A percentile compares a stretch with the other conserved stretches of the same genome.
Conservation (phyloP, 2,888 invertebrate species). For the Heliconius hortense region DNA sequence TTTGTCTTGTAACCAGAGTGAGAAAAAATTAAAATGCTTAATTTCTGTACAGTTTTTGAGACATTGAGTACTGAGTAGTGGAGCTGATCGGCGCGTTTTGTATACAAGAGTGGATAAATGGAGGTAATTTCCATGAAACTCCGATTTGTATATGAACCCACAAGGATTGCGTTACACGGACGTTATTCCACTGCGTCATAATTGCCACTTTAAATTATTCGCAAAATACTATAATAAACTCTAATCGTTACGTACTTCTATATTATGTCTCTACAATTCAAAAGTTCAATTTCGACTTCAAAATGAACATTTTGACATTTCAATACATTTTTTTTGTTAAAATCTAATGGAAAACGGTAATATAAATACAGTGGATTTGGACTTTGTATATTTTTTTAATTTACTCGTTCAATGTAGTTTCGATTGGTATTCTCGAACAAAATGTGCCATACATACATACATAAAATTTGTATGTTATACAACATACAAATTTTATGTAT, state of each 20-base stretch:
- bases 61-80: background rate
- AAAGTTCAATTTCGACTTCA: background rate
- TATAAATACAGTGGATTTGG: conserved; percentile 14
- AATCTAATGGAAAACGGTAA: conserved; percentile 12
- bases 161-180: background rate
- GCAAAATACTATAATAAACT: background rate
- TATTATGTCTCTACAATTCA: background rate
- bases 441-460: background rate
- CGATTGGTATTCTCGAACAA: conserved; percentile 9
- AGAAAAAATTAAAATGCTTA: background rate
- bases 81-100: too few relatives aligned
- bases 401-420: conserved; percentile 15
- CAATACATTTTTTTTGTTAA: background rate
- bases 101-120: background rate
- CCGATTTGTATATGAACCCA: background rate
- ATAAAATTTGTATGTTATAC: background rate
- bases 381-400: conserved; percentile 14
- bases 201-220: background rate
- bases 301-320: conserved; percentile 8
- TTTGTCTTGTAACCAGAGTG: background rate
- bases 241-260: background rate
- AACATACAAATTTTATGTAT: too few relatives aligned
- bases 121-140: background rate
- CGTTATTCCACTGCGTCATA: too few relatives aligned
- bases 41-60: background rate